Evolutionary conservation across 2,113 vertebrate genomes (phyloP), one percentile per base, ranked within the genome.

Genomic region (Notarius quadriscutis): DNA sequence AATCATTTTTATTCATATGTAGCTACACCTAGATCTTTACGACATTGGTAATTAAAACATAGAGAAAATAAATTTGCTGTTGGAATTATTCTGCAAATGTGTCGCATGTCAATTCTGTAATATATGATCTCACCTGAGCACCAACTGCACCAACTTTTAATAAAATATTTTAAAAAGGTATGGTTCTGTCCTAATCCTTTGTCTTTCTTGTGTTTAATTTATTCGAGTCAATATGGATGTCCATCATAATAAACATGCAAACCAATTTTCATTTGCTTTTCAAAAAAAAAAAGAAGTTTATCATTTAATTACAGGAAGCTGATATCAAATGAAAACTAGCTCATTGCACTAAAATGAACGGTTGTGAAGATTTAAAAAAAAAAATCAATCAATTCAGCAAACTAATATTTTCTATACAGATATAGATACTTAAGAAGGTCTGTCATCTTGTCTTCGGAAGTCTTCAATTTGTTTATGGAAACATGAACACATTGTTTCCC

Each of bases 91-190:
- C 50, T 60, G n/a, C 27, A 60, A 41, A 41, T 81, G 15, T 58
- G n/a, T 41, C 41, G 5, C 25, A 27, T 6, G 7, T 30, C 1
- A 25, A 22, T 81, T 81, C 6, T 60, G 79, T 48, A 12, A 17
- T 20, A 41, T 4, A 80, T 58, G 75, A 14, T 53, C 22, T 57
- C 2, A n/a, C 18, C 14, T 1, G 48, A 50, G 3, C 18, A 53
- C 18, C 82, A 55, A 83, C 20, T 72, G 69, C 8, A 72, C 67
- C 9, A 57, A 22, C 27, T 75, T 1, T 62, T 77, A 77, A 85
- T 85, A 62, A 60, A 85, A 75, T 62, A 58, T 62, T 20, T 74
- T 25, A 48, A 75, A 60, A 67, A n/a, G 41, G 6, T 62, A 50
- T 48, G 57, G 5, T 48, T 50, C 53, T 75, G 22, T 48, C 55